Conservation (phyloP, 2,113 vertebrate genomes). For the Festucalex cinctus region DNA sequence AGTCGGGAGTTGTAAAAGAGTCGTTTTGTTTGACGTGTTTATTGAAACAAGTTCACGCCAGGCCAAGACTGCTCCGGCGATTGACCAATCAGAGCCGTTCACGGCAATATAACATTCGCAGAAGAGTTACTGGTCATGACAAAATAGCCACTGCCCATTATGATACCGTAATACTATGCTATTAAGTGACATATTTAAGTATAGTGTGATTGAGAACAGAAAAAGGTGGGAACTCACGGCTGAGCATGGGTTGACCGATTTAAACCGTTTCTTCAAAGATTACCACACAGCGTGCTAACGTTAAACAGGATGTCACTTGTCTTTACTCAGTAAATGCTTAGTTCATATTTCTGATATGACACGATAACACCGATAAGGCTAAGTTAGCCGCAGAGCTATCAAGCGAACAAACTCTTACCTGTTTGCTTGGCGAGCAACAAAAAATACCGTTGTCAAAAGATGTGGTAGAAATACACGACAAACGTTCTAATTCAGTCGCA, state of each 20-base stretch:
- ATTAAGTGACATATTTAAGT: not conserved
- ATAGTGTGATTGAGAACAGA: not conserved
- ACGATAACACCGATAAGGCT: constrained; percentile 10
- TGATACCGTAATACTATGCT: not conserved
- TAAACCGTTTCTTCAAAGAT: not conserved
- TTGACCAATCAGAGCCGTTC: too few relatives aligned
- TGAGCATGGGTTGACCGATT: not conserved
- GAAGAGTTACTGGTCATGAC: too few relatives aligned
- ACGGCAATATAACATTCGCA: too few relatives aligned
- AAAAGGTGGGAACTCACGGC: not conserved
- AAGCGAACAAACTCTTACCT: constrained; percentile 44
- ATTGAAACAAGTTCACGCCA: too few relatives aligned
- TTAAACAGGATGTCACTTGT: not conserved
- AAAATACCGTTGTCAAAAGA: constrained; percentile 14
- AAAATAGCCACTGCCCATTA: too few relatives aligned
- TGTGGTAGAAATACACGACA: constrained; percentile 5
- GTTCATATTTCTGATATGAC: not conserved
- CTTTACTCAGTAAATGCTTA: not conserved
- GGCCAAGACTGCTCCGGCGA: too few relatives aligned
- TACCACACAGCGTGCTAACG: not conserved
- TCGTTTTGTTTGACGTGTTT: too few relatives aligned
- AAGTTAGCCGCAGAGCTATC: constrained; percentile 19
- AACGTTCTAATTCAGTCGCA: constrained; percentile 4
- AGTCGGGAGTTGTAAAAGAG: too few relatives aligned
- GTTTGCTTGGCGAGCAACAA: constrained; percentile 21